A percentile compares a stretch with the other conserved stretches of the same genome.
Conservation (phyloP, 2,797 vertebrate genomes). For the Etheostoma nigrum region DNA sequence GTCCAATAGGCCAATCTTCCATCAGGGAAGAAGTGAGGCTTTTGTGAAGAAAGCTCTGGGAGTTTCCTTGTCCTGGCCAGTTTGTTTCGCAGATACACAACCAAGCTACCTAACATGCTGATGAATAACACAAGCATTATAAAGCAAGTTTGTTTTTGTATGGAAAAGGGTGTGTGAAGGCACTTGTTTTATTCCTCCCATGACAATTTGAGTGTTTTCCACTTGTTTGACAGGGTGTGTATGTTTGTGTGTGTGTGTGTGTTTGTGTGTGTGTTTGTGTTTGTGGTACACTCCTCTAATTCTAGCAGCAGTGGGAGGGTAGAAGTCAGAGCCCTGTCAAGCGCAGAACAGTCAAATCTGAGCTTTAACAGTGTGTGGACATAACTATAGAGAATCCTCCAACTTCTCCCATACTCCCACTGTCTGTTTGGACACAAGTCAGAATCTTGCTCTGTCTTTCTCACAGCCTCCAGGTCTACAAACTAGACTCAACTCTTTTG, state of each 20-base stretch:
- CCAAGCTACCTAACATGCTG: conserved; percentile 75
- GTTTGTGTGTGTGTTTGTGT: conserved; percentile 7
- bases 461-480: conserved; percentile 61
- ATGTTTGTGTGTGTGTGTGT: background rate
- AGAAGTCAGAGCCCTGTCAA: conserved; percentile 75
- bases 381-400: conserved; percentile 66
- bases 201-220: conserved; percentile 75
- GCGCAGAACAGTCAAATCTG: conserved; percentile 69
- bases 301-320: conserved; percentile 67
- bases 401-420: conserved; percentile 55
- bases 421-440: conserved; percentile 71
- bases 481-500: conserved; percentile 56
- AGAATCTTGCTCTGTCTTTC: conserved; percentile 48
- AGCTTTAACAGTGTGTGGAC: conserved; percentile 75
- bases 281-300: conserved; percentile 59
- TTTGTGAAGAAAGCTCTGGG: conserved; percentile 71
- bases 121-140: conserved; percentile 71
- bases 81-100: conserved; percentile 79
- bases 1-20: conserved; percentile 72
- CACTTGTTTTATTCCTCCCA: conserved; percentile 73
- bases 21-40: conserved; percentile 49
- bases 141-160: conserved; percentile 58
- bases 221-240: conserved; percentile 60
- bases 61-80: conserved; percentile 74
- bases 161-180: conserved; percentile 52